Evolutionary conservation across 2,888 invertebrate species (phyloP), one percentile per base, ranked within the genome.

Genomic region (Brachypterus glaber): DNA sequence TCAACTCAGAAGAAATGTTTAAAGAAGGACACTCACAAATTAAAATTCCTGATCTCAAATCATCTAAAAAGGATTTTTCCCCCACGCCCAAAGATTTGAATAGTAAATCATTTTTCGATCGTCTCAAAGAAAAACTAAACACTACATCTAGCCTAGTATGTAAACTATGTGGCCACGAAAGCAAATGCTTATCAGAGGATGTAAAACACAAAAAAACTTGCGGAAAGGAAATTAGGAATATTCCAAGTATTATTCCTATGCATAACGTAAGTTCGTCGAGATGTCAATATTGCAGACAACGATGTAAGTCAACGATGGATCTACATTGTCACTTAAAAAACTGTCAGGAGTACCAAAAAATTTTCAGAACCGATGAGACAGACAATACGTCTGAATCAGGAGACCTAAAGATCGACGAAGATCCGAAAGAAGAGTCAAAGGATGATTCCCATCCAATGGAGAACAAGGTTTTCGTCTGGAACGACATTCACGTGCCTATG

Each of bases 281-380:
- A 40, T 90, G 90, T 60, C 87, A 87, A 63, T 79, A 82, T 59
- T 90, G 90, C 61, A 75, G 88, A 46, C 87, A 86, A 60, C 74
- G 88, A 43, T 90, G 88, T 64, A 89, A 89, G 66, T 85, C 84
- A 16, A 85, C 84, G 50, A 74, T 78, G 3, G 89, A 88, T 65
- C 70, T 90, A 32, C 70, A 79, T 45, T 68, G 76, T 40, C 90
- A 90, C 59, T 68, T 87, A 60, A 77, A 79, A 63, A 77, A 76
- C 24, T 89, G 89, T 57, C 64, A 66, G 4, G 77, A 73, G 49
- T 73, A 76, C 17, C 61, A 64, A 33, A 69, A 63, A 44, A 51
- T 52, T 15, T 46, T 50, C 27, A 45, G 43, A 34, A 63, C 59
- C 12, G 40, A 59, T 7, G 52, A 36, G 55, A 54, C 52, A 35